Conservation (phyloP, 2,113 vertebrate genomes). For the Myanophis thanlyinensis region DNA sequence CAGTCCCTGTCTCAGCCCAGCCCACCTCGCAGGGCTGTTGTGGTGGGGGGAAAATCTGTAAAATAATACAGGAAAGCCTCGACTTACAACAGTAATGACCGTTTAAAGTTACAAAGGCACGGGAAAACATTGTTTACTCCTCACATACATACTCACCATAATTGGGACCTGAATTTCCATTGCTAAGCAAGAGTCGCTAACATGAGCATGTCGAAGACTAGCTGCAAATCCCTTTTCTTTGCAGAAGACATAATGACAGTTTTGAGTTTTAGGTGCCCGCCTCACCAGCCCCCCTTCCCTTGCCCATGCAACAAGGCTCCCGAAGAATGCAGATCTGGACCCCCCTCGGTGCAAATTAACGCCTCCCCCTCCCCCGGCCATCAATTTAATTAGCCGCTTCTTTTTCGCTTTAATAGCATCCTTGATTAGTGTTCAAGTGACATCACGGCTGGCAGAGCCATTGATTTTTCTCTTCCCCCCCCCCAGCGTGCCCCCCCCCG, state of each 20-base stretch:
- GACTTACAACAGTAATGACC: no score
- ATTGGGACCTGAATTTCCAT: no score
- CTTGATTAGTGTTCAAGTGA: constrained; percentile 57
- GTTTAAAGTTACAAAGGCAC: no score
- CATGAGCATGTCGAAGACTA: no score
- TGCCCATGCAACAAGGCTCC: neutral
- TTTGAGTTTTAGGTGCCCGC: neutral
- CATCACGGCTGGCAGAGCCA: constrained; percentile 48
- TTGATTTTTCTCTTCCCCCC: constrained; percentile 55
- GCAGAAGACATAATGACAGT: neutral
- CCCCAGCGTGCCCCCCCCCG: neutral
- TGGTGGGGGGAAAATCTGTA: no score
- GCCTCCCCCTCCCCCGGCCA: constrained; percentile 25
- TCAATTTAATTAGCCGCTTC: constrained; percentile 57
- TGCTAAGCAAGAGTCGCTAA: no score
- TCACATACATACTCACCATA: no score
- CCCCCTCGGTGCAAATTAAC: constrained; percentile 53
- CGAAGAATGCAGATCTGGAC: neutral
- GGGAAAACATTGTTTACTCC: no score
- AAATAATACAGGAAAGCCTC: no score
- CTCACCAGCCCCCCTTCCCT: neutral
- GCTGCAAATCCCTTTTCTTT: neutral
- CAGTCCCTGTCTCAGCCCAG: no score
- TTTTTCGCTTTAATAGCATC: constrained; percentile 55
- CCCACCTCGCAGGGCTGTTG: no score